Percentiles rank a stretch among this genome's conserved stretches.
Conservation (phyloP, 2,888 invertebrate genomes). For the Merodon equestris region DNA sequence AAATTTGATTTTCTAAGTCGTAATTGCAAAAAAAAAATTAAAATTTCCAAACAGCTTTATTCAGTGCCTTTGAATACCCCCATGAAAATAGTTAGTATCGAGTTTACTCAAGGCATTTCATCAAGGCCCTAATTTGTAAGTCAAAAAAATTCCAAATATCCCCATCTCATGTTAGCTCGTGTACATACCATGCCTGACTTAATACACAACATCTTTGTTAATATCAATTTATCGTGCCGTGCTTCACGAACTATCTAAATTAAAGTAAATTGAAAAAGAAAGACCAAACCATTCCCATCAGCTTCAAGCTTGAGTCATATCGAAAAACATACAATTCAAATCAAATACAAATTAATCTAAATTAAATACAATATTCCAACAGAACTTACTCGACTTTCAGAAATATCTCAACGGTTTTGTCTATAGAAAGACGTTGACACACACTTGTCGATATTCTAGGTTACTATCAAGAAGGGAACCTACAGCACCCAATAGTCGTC, state of each 20-base stretch:
- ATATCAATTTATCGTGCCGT: conserved; percentile 37
- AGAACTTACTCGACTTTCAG: conserved; percentile 20
- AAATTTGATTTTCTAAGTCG: too few species aligned
- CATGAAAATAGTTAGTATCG: too few species aligned
- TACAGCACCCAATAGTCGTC: not conserved
- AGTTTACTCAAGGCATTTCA: too few species aligned
- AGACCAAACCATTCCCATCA: conserved; percentile 6
- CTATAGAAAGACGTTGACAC: not conserved
- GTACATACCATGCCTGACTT: not conserved
- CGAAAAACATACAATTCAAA: too few species aligned
- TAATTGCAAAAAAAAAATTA: too few species aligned
- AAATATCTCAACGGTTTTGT: conserved; percentile 4
- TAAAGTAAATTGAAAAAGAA: conserved; percentile 42
- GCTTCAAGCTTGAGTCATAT: too few species aligned
- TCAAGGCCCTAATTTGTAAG: too few species aligned
- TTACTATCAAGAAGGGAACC: not conserved
- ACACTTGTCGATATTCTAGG: conserved; percentile 28
- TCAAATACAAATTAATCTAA: too few species aligned
- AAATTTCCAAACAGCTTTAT: too few species aligned
- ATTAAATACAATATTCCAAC: conserved; percentile 7
- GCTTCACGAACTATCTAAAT: conserved; percentile 38
- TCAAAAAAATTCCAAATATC: too few species aligned
- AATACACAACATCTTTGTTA: conserved; percentile 7
- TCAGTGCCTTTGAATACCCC: too few species aligned
- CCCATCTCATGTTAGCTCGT: too few species aligned